Base-by-base conservation (phyloP, 1,140 invertebrate genomes). In the Stenopsyche tienmushanensis region DNA sequence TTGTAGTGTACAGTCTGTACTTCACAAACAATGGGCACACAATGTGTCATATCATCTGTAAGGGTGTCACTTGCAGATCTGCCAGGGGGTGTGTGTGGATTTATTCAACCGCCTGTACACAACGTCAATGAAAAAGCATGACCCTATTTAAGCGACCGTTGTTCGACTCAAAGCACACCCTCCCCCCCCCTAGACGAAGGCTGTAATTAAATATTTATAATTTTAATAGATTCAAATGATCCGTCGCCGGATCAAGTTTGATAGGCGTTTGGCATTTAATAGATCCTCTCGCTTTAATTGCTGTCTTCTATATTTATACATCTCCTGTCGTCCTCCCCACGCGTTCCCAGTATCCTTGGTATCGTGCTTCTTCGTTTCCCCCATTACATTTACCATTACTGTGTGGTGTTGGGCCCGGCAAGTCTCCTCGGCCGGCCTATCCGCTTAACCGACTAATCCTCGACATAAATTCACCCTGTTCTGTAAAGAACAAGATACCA, bases 381-480 rank as follows among this genome's bases (percentile, higher is more conserved):
- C 34, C 34, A 8, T n/a, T 39, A 8, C n/a, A 39, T 8, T 39
- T 39, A n/a, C 34, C n/a, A n/a, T 20, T 8, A 20, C 47, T 20
- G 20, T 50, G 17, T 20, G 17, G 23, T 3, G 17, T 23, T 2
- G 10, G 8, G 17, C 23, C 20, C 13, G 54, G 57, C 26, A 23
- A 42, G 53, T 57, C 53, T 57, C 57, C n/a, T 42, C 57, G 24
- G 49, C 55, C 52, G 49, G 57, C 62, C 62, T 65, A 64, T 60
- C 62, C 66, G 66, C 66, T 69, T 69, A 69, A 69, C 57, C 44
- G 57, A 45, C 62, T 69, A 69, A 69, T 69, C 66, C 66, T 21
- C 57, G 57, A 69, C 66, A 69, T 69, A 69, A 69, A 69, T 69
- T 69, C 66, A 60, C 62, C 62, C 65, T 34, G 59, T 57, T 63